Base-by-base conservation (phyloP, 2,888 invertebrate genomes). In the Scrobipalpa atriplicella region DNA sequence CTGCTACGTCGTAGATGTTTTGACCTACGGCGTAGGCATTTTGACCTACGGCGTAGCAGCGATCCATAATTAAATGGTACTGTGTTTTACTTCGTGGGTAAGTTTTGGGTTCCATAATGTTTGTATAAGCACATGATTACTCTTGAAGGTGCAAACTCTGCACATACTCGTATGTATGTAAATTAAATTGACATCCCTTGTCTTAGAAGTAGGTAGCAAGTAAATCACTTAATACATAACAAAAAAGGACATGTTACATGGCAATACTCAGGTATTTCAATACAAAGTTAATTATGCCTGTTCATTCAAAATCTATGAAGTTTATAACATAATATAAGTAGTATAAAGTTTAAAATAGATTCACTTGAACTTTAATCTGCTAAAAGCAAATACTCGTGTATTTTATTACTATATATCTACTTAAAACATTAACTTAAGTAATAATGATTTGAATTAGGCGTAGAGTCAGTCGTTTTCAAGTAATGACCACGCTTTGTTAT, bases 401-500 rank as follows among this genome's bases (percentile, higher is more conserved):
- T 47, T 41, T 67, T 64, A 66, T 51, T 51, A 47, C 19, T 68
- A 68, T 65, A n/a, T n/a, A n/a, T n/a, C n/a, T n/a, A 38, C 63
- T 60, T 60, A 64, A 39, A 58, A 65, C n/a, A 72, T 74, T 66
- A 77, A 80, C 77, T 78, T 29, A 29, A 29, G 29, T 77, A 11
- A 43, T 41, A 62, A 69, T 78, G 73, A 76, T 79, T 77, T 77
- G 78, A 78, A 78, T n/a, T 82, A 83, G 81, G 79, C 76, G 75
- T 75, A 77, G 16, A 72, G 78, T 84, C 82, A 84, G 85, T 84
- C 85, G 66, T 78, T 80, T 82, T 67, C 70, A 78, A 68, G 65
- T 65, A 68, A 66, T 66, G 29, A 13, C 36, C 21, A 43, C 62
- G 10, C 2, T n/a, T 43, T 62, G 1, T 5, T 19, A 3, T 43